Evolutionary conservation across 2,113 vertebrate genomes (phyloP), one percentile per base, ranked within the genome.

Genomic region (Pluvianellus socialis): DNA sequence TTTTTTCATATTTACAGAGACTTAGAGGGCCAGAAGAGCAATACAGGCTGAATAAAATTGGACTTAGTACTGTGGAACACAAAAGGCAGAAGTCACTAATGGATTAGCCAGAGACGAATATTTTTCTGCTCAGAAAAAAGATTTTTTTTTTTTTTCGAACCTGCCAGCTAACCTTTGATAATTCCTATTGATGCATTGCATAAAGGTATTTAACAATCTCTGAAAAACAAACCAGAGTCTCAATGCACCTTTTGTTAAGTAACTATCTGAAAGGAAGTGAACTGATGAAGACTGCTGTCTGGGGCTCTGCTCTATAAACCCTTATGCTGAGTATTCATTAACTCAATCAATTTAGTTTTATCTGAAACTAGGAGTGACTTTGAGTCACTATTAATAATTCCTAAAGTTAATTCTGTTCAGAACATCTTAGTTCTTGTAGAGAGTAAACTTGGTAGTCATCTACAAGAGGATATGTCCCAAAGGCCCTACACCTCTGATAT

Each of bases 141-240:
- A 81, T 33, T 42, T n/a, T 14, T 50, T 27, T 53, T 81, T 81
- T 42, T 73, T 95, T 91, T 35, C 35, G 28, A 91, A 26, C 23
- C 50, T 83, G 33, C 20, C 63, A 94, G 53, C 22, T 88, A 71
- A 94, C 79, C 58, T 85, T 95, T 86, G 22, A 62, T 93, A 96
- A 92, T 70, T 90, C 74, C 32, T 85, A n/a, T 44, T 89, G 66
- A 90, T 73, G 50, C 85, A 85, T 68, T 82, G 61, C 49, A 27
- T 76, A 76, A 66, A 87, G 32, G 42, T 75, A 55, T 96, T 94
- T 93, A 89, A 92, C 65, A 75, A 91, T 86, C 79, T 72, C 58
- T 58, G 40, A 72, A 79, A 96, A 96, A 62, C 56, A 95, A 92
- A 56, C 24, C 40, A 56, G 38, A 92, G 7, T 90, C 30, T 82